Evolutionary conservation across 2,113 vertebrate genomes (phyloP), one percentile per base, ranked within the genome.

Genomic region (Corythoichthys intestinalis): DNA sequence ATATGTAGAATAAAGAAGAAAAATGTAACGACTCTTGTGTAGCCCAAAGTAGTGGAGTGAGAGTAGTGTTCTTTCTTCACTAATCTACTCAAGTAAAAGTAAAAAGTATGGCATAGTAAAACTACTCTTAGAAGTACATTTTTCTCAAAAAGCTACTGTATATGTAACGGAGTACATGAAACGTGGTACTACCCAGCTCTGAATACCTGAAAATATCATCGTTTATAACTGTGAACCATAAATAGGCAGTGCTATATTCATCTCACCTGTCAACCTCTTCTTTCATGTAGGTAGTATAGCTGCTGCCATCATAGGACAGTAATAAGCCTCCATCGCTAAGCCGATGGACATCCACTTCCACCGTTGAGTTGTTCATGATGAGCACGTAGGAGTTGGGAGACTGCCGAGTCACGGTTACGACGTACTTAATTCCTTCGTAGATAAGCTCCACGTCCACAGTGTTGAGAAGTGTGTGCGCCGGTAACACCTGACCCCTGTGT

Each of bases 221-320:
- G 60, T 28, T 8, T 12, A 37, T 35, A 13, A 35, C 11, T 6
- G 13, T 35, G 11, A 35, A 14, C 28, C 12, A 6, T 37, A 13
- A 35, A 11, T 57, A 13, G 12, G 0, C 10, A 14, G 37, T 7
- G n/a, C 59, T 49, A 44, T 14, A 20, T 11, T 65, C 50, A 2
- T 65, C 69, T 15, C 79, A 99, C 97, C 96, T 93, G 88, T 99
- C 96, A 49, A 99, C 94, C 82, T 99, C 97, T 61, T 99, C 97
- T 62, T 99, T 99, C 95, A 99, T 96, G 91, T 99, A 99, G 0
- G 97, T 99, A n/a, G 97, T 99, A 54, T 99, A 98, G 90, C 97
- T 99, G 90, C 96, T 99, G 56, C 97, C 96, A 0, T 98, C 96
- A 0, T 99, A 99, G 34, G 97, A 99, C 12, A 99, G 87, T 64